phyloP scores from a whole-genome alignment of 2,888 invertebrate genomes.

The Acanthoscelides obtectus region DNA sequence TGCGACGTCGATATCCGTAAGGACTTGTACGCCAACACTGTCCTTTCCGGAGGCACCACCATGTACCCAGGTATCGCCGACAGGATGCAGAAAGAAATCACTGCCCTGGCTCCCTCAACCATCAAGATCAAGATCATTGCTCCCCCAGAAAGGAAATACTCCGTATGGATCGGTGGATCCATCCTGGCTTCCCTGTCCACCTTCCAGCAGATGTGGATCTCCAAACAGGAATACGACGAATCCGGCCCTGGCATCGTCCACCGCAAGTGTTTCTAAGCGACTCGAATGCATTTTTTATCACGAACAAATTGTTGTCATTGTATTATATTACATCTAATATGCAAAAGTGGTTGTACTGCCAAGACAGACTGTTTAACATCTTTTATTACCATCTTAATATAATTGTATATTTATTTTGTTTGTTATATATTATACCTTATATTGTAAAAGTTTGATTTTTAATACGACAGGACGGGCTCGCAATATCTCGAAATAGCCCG shows the following conservation, averaged over 20 bases:
- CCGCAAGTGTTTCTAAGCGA: constrained; percentile 91
- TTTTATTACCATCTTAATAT: constrained; percentile 29
- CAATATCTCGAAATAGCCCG: neutral
- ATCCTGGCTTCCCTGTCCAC: constrained; percentile 89
- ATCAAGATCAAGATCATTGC: constrained; percentile 96
- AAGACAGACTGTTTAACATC: constrained; percentile 35
- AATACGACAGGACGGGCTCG: neutral
- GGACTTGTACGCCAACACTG: constrained; percentile 90
- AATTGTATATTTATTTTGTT: constrained; percentile 26
- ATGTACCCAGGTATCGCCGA: constrained; percentile 96
- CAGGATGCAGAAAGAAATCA: constrained; percentile 97
- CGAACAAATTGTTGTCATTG: constrained; percentile 30
- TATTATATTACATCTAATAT: constrained; percentile 32
- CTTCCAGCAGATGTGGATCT: constrained; percentile 96
- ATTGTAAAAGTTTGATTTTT: constrained; percentile 4
- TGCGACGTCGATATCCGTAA: constrained; percentile 94
- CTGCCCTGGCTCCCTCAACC: constrained; percentile 83
- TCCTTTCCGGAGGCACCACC: constrained; percentile 89
- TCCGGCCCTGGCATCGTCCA: constrained; percentile 95
- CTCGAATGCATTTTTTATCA: constrained; percentile 28
- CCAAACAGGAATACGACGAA: constrained; percentile 96
- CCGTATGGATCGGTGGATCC: constrained; percentile 98
- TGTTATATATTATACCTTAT: constrained; percentile 28
- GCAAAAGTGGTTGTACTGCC: constrained; percentile 41
- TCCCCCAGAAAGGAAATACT: constrained; percentile 95